Evolutionary conservation across 2,113 vertebrate genomes (phyloP), one percentile per base, ranked within the genome.

Genomic region (Mesitornis unicolor): DNA sequence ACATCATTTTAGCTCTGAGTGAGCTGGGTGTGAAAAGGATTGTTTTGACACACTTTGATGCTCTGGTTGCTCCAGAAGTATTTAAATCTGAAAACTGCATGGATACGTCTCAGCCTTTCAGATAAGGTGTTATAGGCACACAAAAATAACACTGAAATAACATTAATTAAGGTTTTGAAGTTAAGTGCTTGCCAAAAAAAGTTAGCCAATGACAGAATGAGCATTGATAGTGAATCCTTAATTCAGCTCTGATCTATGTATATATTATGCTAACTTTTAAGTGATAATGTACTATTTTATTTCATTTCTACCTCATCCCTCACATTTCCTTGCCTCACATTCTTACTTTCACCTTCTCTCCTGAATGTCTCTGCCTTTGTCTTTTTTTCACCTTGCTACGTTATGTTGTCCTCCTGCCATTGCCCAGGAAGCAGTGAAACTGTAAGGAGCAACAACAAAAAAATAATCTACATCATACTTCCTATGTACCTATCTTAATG

Each of bases 21-120:
- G 36, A 93, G 28, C 57, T 80, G 36, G 65, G 79, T 1, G 0
- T 88, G 83, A 90, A 90, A 83, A 86, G 45, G 38, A 88, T 90
- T 83, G 82, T 92, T 95, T 89, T 92, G 88, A 83, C 71, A 80
- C 11, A 22, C 36, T 95, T 89, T 73, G 65, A 88, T 90, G 67
- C 67, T 94, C 70, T 92, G 50, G 20, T 90, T 83, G 36, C 63
- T 92, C 35, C 28, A 88, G 63, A 85, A 88, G 9, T 16, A 50
- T 83, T 83, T 83, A 90, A 85, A 90, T 88, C 67, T 88, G 80
- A 90, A 91, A 94, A 61, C 6, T 38, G 48, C 25, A 59, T 68
- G 74, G 73, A 11, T 77, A 67, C 42, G 24, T 42, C 45, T 95
- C 7, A 14, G 50, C 59, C 29, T 83, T 71, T 65, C 20, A 28